These are phyloP conservation scores for Chrosomus eos DNA, from an alignment of 2,797 vertebrate genomes.

Conservation along the genomic window DNA sequence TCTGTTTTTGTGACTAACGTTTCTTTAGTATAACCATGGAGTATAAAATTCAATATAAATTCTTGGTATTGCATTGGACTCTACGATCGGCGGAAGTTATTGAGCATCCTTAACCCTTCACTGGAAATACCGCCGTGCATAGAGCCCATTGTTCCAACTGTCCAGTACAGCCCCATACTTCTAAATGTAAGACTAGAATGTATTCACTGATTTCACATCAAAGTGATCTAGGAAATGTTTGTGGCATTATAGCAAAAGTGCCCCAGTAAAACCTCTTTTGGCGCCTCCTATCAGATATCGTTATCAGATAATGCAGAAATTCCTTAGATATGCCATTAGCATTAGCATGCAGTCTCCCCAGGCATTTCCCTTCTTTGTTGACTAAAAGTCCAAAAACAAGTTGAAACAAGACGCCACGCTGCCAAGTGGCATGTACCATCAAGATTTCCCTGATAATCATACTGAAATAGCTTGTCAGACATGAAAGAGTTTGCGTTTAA, in stretches of 20 bases:
- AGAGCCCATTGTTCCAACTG: neutral
- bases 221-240: neutral
- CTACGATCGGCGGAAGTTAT: no score
- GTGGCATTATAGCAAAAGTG: conserved; percentile 7
- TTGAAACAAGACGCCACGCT: conserved; percentile 49
- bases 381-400: conserved; percentile 57
- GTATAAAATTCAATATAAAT: no score
- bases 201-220: neutral
- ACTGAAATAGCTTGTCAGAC: conserved; percentile 65
- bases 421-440: conserved; percentile 55
- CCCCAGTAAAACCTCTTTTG: conserved; percentile 8
- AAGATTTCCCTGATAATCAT: conserved; percentile 57
- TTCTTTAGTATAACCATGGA: no score
- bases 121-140: no score
- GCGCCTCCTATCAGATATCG: conserved; percentile 38
- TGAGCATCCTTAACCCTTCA: no score
- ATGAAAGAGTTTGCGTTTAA: conserved; percentile 48
- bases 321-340: conserved; percentile 54
- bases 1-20: no score
- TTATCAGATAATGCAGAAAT: conserved; percentile 47
- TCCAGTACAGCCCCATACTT: neutral
- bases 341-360: conserved; percentile 50
- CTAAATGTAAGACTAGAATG: neutral
- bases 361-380: conserved; percentile 62
- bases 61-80: no score